phyloP scores from a whole-genome alignment of 2,888 invertebrate genomes.

The Dasypolia templi region DNA sequence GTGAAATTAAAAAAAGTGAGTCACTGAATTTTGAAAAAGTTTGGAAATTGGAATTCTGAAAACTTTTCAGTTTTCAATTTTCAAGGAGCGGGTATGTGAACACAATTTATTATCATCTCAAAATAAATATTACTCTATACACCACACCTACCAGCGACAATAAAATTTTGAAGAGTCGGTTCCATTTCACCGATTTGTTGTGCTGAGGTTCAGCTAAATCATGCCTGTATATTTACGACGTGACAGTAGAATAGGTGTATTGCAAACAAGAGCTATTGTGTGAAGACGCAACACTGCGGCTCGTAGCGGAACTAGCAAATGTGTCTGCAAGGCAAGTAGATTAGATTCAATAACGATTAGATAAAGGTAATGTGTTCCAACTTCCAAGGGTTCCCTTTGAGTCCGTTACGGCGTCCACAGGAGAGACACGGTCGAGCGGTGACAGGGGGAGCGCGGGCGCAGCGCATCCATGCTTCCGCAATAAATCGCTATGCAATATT shows the following conservation, averaged over 20 bases:
- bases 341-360: slow-evolving; percentile 26
- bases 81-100: slow-evolving; percentile 25
- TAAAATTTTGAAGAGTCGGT: too few relatives aligned
- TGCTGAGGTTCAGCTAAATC: not conserved
- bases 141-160: too few relatives aligned
- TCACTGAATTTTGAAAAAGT: slow-evolving; percentile 23
- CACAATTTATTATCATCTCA: not conserved
- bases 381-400: slow-evolving; percentile 3
- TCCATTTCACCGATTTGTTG: not conserved
- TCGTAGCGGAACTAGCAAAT: slow-evolving; percentile 25
- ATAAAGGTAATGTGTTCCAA: slow-evolving; percentile 8
- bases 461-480: slow-evolving; percentile 38
- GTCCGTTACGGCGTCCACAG: slow-evolving; percentile 34
- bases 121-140: too few relatives aligned
- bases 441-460: slow-evolving; percentile 28
- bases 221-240: slow-evolving; percentile 25
- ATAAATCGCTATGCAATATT: slow-evolving; percentile 18
- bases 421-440: slow-evolving; percentile 46
- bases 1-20: slow-evolving; percentile 55
- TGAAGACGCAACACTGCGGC: slow-evolving; percentile 23
- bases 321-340: slow-evolving; percentile 6
- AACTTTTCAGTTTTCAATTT: slow-evolving; percentile 39
- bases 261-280: slow-evolving; percentile 52
- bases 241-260: slow-evolving; percentile 52
- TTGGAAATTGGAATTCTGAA: slow-evolving; percentile 20